Percentiles rank a stretch among this genome's conserved stretches.
Conservation (phyloP, 37 sponge, comb jelly and placozoan species). For the Cladorhizidae sp. region DNA sequence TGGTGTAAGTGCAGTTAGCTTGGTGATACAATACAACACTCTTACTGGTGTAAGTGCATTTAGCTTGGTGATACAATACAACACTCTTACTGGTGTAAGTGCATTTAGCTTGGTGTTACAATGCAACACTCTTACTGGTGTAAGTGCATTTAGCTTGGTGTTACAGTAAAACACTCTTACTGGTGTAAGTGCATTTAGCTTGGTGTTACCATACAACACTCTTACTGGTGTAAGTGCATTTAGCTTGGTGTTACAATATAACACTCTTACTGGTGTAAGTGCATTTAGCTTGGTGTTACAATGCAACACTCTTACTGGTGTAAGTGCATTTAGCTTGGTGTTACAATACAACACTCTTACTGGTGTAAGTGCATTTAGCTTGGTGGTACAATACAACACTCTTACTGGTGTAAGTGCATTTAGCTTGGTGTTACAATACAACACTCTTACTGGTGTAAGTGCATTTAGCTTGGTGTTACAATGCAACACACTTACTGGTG, state of each 20-base stretch:
- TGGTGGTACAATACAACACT: slow-evolving; percentile 12
- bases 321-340: neutral
- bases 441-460: slow-evolving; percentile 24
- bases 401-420: slow-evolving; percentile 20
- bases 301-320: slow-evolving; percentile 17
- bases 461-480: neutral
- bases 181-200: slow-evolving; percentile 12
- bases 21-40: neutral
- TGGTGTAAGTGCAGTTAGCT: slow-evolving; percentile 10
- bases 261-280: slow-evolving; percentile 24
- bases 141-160: neutral
- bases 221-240: slow-evolving; percentile 20
- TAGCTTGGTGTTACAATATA: neutral
- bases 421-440: neutral
- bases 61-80: neutral
- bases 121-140: slow-evolving; percentile 17
- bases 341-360: slow-evolving; percentile 10
- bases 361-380: slow-evolving; percentile 12
- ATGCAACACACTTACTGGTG: slow-evolving; percentile 17
- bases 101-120: neutral
- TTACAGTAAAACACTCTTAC: slow-evolving; percentile 9
- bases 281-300: neutral
- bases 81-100: slow-evolving; percentile 24
- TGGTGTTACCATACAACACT: neutral
- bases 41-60: slow-evolving; percentile 20